Conservation (phyloP, 2,888 invertebrate species). For the Philaethria dido region DNA sequence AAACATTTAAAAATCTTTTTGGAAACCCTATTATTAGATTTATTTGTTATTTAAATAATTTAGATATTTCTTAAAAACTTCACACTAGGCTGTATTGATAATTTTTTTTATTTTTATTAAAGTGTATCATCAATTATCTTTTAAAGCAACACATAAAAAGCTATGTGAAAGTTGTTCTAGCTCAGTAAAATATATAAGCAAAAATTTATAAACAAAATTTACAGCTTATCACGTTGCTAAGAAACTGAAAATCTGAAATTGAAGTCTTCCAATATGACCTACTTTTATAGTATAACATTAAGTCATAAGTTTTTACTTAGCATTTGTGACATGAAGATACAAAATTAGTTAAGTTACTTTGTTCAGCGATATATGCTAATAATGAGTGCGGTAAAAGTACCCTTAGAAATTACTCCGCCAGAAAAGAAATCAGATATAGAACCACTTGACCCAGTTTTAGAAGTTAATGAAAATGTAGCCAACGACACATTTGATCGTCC, state of each 20-base stretch:
- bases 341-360: background rate
- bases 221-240: conserved; percentile 46
- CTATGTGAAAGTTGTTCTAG: background rate
- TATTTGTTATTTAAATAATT: too few species aligned
- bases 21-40: too few species aligned
- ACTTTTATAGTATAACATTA: conserved; percentile 32
- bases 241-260: conserved; percentile 51
- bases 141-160: background rate
- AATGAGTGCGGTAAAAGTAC: conserved; percentile 51
- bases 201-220: background rate
- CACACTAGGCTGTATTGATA: too few species aligned
- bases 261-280: conserved; percentile 38
- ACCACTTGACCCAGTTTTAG: conserved; percentile 66
- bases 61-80: too few species aligned
- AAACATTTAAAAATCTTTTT: too few species aligned
- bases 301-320: conserved; percentile 4
- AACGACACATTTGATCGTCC: conserved; percentile 65
- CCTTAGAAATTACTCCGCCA: conserved; percentile 49
- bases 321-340: background rate
- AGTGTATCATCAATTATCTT: too few species aligned
- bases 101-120: too few species aligned
- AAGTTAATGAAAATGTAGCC: conserved; percentile 68
- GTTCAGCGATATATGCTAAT: conserved; percentile 19
- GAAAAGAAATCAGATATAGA: conserved; percentile 60
- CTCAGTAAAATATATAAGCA: background rate